phyloP scores from a whole-genome alignment of 2,888 invertebrate species.

The Sialis lutaria region DNA sequence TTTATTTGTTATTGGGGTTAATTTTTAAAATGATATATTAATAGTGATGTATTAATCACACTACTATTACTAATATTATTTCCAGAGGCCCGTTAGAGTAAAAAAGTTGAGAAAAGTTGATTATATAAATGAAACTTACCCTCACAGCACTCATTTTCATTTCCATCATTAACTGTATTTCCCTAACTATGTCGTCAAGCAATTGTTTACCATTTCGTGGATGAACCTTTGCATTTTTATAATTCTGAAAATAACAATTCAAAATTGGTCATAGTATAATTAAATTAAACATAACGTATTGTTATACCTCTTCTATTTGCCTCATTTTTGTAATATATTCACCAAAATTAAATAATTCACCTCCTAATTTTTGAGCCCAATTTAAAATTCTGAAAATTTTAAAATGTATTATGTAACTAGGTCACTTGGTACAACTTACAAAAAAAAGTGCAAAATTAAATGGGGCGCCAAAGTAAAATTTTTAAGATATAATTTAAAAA shows the following conservation, averaged over 20 bases:
- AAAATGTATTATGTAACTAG: background rate
- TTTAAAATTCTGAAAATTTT: slow-evolving; percentile 43
- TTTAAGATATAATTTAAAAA: too few relatives aligned
- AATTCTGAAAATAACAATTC: slow-evolving; percentile 34
- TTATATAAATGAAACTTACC: slow-evolving; percentile 26
- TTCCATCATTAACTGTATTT: slow-evolving; percentile 76
- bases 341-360: slow-evolving; percentile 63
- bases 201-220: slow-evolving; percentile 60
- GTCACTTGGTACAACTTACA: too few relatives aligned
- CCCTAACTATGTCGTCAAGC: slow-evolving; percentile 66
- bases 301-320: slow-evolving; percentile 56
- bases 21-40: too few relatives aligned
- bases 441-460: too few relatives aligned
- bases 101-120: background rate
- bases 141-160: slow-evolving; percentile 74
- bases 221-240: slow-evolving; percentile 51
- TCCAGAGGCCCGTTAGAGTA: background rate
- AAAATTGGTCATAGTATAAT: background rate
- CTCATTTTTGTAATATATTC: slow-evolving; percentile 64
- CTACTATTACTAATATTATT: background rate
- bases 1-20: too few relatives aligned
- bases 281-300: slow-evolving; percentile 1
- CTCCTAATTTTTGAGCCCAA: slow-evolving; percentile 69
- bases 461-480: too few relatives aligned
- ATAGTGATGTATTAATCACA: too few relatives aligned